Evolutionary conservation across 2,113 vertebrate genomes (phyloP).

Genomic region (Hippocampus guttulatus): DNA sequence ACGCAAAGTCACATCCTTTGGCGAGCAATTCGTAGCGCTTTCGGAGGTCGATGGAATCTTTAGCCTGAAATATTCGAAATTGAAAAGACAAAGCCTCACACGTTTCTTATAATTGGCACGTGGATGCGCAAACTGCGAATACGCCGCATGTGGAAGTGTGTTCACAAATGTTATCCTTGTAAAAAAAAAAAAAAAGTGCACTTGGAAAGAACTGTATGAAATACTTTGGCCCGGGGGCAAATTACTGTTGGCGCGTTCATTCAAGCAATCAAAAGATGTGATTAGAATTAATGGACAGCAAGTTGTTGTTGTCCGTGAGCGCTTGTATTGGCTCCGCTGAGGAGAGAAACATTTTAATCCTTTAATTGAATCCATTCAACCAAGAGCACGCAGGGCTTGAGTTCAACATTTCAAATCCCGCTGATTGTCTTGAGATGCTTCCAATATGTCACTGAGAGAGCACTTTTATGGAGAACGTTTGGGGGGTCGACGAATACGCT

Average conservation of each 20-base stretch:
- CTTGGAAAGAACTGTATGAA: neutral
- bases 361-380: neutral
- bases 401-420: neutral
- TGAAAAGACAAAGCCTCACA: neutral
- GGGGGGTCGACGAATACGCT: constrained; percentile 11
- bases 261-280: neutral
- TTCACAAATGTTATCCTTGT: too few species aligned
- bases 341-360: neutral
- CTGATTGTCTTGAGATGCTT: neutral
- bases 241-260: neutral
- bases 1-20: neutral
- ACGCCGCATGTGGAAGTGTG: too few species aligned
- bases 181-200: neutral
- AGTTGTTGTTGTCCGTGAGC: neutral
- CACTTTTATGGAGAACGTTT: neutral
- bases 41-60: neutral
- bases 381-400: neutral
- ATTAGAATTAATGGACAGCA: neutral
- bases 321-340: neutral
- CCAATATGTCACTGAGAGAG: neutral
- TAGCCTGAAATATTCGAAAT: neutral
- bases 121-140: too few species aligned
- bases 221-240: neutral
- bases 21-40: neutral
- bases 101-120: too few species aligned